Conservation (phyloP, 2,113 vertebrate species). For the Eidolon helvum region DNA sequence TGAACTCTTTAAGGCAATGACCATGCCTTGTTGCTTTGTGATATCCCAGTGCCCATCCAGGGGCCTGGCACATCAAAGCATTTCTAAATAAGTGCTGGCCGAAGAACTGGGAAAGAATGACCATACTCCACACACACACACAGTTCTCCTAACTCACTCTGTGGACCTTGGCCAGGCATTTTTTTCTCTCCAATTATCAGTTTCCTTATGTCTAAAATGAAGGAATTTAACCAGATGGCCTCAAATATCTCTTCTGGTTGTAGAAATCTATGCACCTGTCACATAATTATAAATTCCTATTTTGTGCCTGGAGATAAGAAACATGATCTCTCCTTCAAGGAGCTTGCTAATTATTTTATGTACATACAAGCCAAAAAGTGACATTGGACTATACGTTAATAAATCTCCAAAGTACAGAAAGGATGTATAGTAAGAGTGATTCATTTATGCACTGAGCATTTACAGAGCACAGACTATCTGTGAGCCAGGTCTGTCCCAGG, state of each 20-base stretch:
- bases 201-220: not conserved
- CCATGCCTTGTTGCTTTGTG: not conserved
- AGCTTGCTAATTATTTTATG: slow-evolving; percentile 19
- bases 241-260: not conserved
- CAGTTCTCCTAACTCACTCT: not conserved
- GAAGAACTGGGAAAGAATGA: not conserved
- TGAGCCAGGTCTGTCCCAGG: not conserved
- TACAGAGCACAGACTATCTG: not conserved
- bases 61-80: not conserved
- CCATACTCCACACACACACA: accelerated
- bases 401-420: not conserved
- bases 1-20: not conserved
- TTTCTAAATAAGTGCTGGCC: not conserved
- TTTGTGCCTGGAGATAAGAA: slow-evolving; percentile 6
- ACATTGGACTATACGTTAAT: not conserved
- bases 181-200: not conserved
- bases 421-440: not conserved
- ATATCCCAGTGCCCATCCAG: not conserved
- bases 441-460: not conserved
- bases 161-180: not conserved
- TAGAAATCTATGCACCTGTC: not conserved
- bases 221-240: not conserved
- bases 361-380: not conserved
- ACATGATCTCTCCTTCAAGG: not conserved
- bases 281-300: not conserved